Evolutionary conservation across 2,797 vertebrate species (phyloP).

Genomic region (Danio jaintianensis): DNA sequence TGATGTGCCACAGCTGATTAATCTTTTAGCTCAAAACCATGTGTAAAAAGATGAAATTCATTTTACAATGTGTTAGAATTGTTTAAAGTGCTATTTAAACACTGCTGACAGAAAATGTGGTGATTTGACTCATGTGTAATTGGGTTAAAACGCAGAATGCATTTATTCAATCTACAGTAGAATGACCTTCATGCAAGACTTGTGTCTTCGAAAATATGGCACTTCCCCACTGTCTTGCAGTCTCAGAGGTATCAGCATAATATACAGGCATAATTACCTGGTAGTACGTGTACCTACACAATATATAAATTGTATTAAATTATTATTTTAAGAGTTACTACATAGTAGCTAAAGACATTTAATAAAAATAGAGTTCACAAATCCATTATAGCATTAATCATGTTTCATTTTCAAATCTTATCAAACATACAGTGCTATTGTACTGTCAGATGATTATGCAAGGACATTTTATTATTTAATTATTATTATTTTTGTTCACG

Average conservation of each 20-base stretch:
- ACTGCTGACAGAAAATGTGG: slow-evolving; percentile 6
- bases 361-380: no score
- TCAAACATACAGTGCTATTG: no score
- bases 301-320: no score
- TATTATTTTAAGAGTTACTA: no score
- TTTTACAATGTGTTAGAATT: neutral
- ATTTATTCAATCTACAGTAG: neutral
- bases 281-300: no score
- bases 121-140: neutral
- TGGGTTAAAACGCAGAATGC: slow-evolving; percentile 8
- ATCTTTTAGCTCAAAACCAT: neutral
- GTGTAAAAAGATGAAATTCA: neutral
- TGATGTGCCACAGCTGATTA: neutral
- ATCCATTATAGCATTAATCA: no score
- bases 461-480: no score
- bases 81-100: neutral
- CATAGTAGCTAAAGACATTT: no score
- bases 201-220: neutral
- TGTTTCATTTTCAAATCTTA: no score
- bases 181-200: slow-evolving; percentile 22
- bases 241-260: neutral
- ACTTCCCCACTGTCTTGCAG: neutral
- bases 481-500: no score
- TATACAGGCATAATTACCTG: neutral
- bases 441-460: no score